Evolutionary conservation across 2,797 vertebrate species (phyloP).

Genomic region (Micrastur ruficollis): DNA sequence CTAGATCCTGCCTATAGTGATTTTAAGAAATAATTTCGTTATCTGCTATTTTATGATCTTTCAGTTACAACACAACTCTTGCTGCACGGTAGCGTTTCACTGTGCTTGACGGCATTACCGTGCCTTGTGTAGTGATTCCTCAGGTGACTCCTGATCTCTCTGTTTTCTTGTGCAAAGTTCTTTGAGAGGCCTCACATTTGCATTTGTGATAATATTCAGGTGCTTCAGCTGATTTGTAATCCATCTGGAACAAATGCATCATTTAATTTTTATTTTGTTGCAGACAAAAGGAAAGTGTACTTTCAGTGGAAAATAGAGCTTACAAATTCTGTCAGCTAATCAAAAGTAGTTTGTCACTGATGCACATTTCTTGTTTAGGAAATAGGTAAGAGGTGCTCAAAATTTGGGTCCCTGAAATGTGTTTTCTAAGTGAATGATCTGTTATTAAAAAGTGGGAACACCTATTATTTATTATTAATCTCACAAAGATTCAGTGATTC

Average conservation of each 20-base stretch:
- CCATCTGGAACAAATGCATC: neutral
- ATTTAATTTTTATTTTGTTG: neutral
- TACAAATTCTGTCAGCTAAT: neutral
- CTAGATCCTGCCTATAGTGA: neutral
- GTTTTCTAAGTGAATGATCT: neutral
- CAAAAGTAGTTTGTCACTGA: neutral
- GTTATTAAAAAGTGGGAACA: neutral
- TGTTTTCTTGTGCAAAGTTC: neutral
- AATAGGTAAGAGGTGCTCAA: neutral
- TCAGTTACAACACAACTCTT: neutral
- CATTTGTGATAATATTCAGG: neutral
- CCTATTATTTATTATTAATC: neutral
- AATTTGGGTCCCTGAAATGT: neutral
- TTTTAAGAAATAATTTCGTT: neutral
- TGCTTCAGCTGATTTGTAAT: neutral
- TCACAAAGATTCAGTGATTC: neutral
- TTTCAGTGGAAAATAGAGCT: neutral
- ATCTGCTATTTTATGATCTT: neutral
- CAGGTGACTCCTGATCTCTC: neutral
- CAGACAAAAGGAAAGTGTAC: neutral
- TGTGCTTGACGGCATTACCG: neutral
- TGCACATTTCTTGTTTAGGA: neutral
- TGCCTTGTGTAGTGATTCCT: neutral
- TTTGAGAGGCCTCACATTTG: neutral
- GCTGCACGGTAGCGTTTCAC: rapidly evolving